Conservation (phyloP, 64 coral and sea anemone genomes). For the Pocillopora damicornis region DNA sequence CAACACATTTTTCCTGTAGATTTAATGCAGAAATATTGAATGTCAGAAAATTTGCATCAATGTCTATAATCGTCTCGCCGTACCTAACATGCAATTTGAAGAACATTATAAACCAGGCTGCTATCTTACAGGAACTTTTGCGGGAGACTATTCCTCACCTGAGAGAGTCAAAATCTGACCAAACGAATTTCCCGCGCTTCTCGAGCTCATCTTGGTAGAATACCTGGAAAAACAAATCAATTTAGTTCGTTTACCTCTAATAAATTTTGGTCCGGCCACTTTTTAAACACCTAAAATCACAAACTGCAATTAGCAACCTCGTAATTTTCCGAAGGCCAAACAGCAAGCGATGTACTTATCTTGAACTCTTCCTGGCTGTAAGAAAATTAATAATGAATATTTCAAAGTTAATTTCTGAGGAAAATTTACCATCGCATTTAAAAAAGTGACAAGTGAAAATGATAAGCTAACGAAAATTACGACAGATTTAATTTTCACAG, state of each 20-base stretch:
- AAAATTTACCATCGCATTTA: too few relatives aligned
- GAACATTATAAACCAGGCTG: too few relatives aligned
- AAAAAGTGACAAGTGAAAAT: too few relatives aligned
- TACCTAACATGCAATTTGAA: too few relatives aligned
- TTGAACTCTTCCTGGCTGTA: conserved; percentile 39
- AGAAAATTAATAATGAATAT: background rate
- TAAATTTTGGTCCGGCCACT: background rate
- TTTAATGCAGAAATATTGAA: background rate
- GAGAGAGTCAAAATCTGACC: background rate
- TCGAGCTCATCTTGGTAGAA: conserved; percentile 11
- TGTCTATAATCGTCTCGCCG: too few relatives aligned
- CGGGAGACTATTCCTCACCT: background rate
- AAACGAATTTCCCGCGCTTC: conserved; percentile 1
- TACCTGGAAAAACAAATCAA: background rate
- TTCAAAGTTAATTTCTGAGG: too few relatives aligned
- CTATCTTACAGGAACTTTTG: background rate
- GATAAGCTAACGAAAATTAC: too few relatives aligned
- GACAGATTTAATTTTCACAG: too few relatives aligned
- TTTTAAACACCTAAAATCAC: background rate
- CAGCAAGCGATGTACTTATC: conserved; percentile 25
- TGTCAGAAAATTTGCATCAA: background rate
- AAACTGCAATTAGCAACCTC: conserved; percentile 1
- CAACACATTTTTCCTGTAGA: conserved; percentile 28
- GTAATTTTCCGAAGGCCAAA: conserved; percentile 33
- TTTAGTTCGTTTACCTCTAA: background rate